Evolutionary conservation across 1,140 invertebrate species (phyloP), one percentile per base, ranked within the genome.

Genomic region (Bradynema listronoti): DNA sequence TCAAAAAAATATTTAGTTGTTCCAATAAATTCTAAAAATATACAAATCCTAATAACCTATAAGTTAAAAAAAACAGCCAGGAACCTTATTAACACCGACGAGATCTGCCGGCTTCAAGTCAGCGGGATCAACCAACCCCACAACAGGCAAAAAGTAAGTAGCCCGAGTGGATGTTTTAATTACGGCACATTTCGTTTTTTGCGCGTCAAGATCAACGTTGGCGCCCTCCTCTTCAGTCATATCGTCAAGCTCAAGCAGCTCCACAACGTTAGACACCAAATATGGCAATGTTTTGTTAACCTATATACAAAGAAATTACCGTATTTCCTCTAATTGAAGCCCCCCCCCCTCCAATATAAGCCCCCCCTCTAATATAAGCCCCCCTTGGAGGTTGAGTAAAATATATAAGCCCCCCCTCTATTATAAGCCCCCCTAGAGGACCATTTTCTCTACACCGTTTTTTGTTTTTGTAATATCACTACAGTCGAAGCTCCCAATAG

Each of bases 241-340:
- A 42, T 83, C 82, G 58, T 77, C 77, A n/a, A 98, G 88, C 79
- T 99, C 94, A 11, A 99, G 80, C 1, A 99, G 80, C 82, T 99
- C 95, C 68, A 99, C 96, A 0, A 99, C 94, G 83, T 98, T 99
- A 0, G 94, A 98, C 0, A 99, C 95, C 32, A 99, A 81, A 79
- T 99, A 99, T 0, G 95, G 95, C 27, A 99, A 81, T 0, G 92
- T 97, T 82, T 99, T 99, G 80, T 99, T 99, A 1, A 99, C 91
- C 86, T 98, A 95, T 63, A 99, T 96, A 78, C 36, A 32, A 30
- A 39, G 24, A 19, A 16, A 19, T 61, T 9, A 42, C 4, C 27
- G 22, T 39, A 53, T 53, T n/a, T n/a, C n/a, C n/a, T n/a, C n/a
- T n/a, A n/a, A n/a, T n/a, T n/a, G n/a, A n/a, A n/a, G n/a, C n/a